Evolutionary conservation across 1,140 invertebrate genomes (phyloP).

Genomic region (Brachionus rubens): DNA sequence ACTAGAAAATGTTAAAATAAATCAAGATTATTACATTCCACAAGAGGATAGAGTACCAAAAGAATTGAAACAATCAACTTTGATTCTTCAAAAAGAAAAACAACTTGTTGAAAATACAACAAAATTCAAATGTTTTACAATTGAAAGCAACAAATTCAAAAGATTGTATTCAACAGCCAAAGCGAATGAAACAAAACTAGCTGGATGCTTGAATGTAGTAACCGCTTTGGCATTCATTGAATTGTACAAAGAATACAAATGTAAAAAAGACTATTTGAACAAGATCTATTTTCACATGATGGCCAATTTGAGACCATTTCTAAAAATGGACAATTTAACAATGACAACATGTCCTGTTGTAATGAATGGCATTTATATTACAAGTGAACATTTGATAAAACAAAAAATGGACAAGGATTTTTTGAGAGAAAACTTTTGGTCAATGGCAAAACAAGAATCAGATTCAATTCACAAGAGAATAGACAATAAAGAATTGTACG

Average conservation of each 20-base stretch:
- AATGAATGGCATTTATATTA: constrained; percentile 1
- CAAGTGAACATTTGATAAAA: neutral
- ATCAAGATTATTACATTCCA: constrained; percentile 7
- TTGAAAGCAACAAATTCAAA: neutral
- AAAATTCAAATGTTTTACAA: constrained; percentile 9
- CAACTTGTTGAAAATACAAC: neutral
- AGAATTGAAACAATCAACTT: constrained; percentile 1
- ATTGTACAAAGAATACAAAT: constrained; percentile 16
- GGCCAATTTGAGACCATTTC: constrained; percentile 25
- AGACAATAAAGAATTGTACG: neutral
- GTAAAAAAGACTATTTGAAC: neutral
- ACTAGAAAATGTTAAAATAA: neutral
- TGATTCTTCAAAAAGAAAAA: no score
- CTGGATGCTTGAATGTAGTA: neutral
- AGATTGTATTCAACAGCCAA: neutral
- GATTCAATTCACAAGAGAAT: constrained; percentile 30
- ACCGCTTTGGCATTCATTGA: constrained; percentile 5
- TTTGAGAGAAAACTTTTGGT: neutral
- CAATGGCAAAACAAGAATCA: neutral
- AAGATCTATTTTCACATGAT: constrained; percentile 20
- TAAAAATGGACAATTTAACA: constrained; percentile 14
- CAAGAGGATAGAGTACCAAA: neutral
- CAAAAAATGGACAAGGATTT: neutral
- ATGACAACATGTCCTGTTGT: neutral
- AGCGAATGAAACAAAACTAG: neutral